These are phyloP conservation scores for Synanthedon vespiformis DNA, from an alignment of 2,888 invertebrate genomes.

Conservation along the genomic window DNA sequence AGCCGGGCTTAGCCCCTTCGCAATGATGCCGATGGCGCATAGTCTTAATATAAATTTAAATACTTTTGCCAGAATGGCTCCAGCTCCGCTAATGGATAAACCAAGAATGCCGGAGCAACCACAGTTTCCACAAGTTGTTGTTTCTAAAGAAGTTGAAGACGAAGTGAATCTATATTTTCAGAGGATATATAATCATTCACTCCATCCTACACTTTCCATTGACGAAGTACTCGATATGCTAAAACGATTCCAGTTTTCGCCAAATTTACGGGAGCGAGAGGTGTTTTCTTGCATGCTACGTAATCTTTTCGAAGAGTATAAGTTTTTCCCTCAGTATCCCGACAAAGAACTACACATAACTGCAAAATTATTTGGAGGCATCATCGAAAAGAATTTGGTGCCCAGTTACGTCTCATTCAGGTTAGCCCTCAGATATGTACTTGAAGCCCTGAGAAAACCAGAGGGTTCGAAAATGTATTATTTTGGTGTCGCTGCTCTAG, in stretches of 20 bases:
- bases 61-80: constrained; percentile 76
- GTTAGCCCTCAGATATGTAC: constrained; percentile 89
- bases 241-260: constrained; percentile 94
- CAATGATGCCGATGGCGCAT: constrained; percentile 78
- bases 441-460: constrained; percentile 93
- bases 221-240: constrained; percentile 97
- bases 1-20: constrained; percentile 80
- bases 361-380: constrained; percentile 97
- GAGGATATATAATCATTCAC: constrained; percentile 97
- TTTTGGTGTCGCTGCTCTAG: constrained; percentile 96
- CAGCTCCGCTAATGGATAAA: constrained; percentile 74
- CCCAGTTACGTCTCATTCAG: constrained; percentile 88
- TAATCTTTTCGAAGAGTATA: constrained; percentile 98
- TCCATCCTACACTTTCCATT: constrained; percentile 89
- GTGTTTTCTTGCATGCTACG: constrained; percentile 97
- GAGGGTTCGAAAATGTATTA: constrained; percentile 95
- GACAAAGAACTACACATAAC: constrained; percentile 98
- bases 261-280: constrained; percentile 85
- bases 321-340: constrained; percentile 98
- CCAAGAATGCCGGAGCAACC: constrained; percentile 71
- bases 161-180: constrained; percentile 99
- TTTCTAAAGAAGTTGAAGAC: constrained; percentile 97
- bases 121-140: constrained; percentile 84
- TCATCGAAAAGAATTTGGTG: constrained; percentile 93
- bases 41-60: constrained; percentile 72